A percentile compares a stretch with the other conserved stretches of the same genome.
Conservation (phyloP, 2,888 invertebrate species). For the Cryptocephalus primarius region DNA sequence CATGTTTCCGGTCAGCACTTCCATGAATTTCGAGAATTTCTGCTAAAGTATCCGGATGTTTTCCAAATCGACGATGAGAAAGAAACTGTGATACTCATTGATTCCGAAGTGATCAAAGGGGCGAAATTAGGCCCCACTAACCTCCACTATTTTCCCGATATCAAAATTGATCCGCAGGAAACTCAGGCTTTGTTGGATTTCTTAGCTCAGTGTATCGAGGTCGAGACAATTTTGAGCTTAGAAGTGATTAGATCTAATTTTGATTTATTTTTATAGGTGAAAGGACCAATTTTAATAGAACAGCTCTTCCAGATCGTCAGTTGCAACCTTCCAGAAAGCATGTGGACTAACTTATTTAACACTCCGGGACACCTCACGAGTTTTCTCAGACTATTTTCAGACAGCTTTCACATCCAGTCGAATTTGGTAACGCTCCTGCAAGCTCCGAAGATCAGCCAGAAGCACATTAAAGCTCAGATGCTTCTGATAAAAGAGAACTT, state of each 20-base stretch:
- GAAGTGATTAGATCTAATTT: background rate
- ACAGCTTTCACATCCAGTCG: conserved; percentile 86
- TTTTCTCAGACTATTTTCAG: conserved; percentile 87
- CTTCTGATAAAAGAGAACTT: conserved; percentile 19
- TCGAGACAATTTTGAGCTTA: background rate
- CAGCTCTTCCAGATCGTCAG: conserved; percentile 75
- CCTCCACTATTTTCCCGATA: conserved; percentile 60
- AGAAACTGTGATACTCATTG: conserved; percentile 62
- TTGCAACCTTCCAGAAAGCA: conserved; percentile 39
- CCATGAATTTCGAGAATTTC: conserved; percentile 82
- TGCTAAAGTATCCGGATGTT: conserved; percentile 70
- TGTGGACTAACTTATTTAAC: conserved; percentile 79
- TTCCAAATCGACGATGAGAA: conserved; percentile 79
- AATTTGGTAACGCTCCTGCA: conserved; percentile 80
- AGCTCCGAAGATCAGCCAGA: conserved; percentile 56
- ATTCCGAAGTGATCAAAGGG: conserved; percentile 27
- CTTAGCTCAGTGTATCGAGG: conserved; percentile 70
- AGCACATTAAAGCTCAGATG: conserved; percentile 28
- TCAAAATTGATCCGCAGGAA: conserved; percentile 70
- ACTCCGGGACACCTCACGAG: conserved; percentile 82
- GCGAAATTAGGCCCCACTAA: conserved; percentile 50
- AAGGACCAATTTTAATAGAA: conserved; percentile 70
- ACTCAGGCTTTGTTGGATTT: conserved; percentile 72
- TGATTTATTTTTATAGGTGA: conserved; percentile 9
- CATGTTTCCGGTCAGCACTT: conserved; percentile 92